Conservation (phyloP, 2,888 invertebrate genomes). For the Mimas tiliae region DNA sequence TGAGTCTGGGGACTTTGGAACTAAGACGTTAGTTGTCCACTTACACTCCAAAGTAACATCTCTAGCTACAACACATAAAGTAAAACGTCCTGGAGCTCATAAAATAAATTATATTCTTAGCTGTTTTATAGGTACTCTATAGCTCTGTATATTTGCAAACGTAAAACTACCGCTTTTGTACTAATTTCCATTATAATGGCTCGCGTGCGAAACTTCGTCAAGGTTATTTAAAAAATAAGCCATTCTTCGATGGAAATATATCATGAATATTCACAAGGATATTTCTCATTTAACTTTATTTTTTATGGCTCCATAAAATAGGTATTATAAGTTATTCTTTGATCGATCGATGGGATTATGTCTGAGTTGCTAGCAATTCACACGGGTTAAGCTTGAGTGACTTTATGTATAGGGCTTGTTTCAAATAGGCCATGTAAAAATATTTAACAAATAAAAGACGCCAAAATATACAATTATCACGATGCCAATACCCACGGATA, state of each 20-base stretch:
- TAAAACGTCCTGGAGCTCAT: not conserved
- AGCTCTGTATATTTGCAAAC: constrained; percentile 5
- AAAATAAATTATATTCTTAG: not conserved
- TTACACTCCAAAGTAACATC: too few relatives aligned
- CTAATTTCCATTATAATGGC: constrained; percentile 24
- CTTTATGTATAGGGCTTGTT: too few relatives aligned
- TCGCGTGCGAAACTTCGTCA: constrained; percentile 32
- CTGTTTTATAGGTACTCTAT: not conserved
- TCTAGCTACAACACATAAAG: not conserved
- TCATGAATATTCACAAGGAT: constrained; percentile 13
- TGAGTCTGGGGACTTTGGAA: too few relatives aligned
- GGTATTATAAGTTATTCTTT: not conserved
- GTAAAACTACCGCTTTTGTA: constrained; percentile 1
- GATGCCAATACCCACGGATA: too few relatives aligned
- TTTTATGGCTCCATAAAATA: not conserved
- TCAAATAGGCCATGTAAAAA: too few relatives aligned
- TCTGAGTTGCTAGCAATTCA: not conserved
- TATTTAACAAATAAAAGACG: too few relatives aligned
- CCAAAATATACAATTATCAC: too few relatives aligned
- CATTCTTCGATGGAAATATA: constrained; percentile 16
- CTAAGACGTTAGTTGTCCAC: too few relatives aligned
- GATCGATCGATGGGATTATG: not conserved
- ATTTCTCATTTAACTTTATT: constrained; percentile 6
- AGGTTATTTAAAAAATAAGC: constrained; percentile 32
- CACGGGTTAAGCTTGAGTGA: too few relatives aligned